phyloP scores from a whole-genome alignment of 2,888 invertebrate species.

The Heliothis peltigera region DNA sequence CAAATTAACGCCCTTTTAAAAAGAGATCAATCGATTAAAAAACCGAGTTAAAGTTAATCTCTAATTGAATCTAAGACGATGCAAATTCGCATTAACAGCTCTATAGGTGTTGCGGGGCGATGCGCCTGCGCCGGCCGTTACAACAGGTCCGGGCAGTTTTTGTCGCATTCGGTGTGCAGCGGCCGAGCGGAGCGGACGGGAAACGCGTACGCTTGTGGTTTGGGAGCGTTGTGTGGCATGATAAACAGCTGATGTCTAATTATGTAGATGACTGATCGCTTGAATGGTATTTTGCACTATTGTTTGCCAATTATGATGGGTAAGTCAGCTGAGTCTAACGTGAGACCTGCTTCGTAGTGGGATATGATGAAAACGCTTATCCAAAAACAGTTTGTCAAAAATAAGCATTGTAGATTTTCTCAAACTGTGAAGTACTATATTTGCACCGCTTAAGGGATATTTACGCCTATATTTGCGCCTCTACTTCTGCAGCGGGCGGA shows the following conservation, averaged over 20 bases:
- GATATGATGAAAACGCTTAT: background rate
- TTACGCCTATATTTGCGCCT: too few species aligned
- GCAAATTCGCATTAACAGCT: slow-evolving; percentile 63
- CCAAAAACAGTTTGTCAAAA: background rate
- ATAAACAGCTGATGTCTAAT: slow-evolving; percentile 40
- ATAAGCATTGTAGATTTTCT: background rate
- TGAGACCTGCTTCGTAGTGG: background rate
- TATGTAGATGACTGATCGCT: slow-evolving; percentile 37
- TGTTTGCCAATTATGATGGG: background rate
- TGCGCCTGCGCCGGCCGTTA: slow-evolving; percentile 79
- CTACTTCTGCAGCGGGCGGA: too few species aligned
- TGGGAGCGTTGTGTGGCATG: slow-evolving; percentile 28
- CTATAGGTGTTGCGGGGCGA: slow-evolving; percentile 68
- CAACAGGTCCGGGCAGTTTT: slow-evolving; percentile 82
- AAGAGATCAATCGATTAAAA: slow-evolving; percentile 41
- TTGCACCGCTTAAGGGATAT: too few species aligned
- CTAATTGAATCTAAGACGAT: slow-evolving; percentile 59
- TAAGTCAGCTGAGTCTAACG: slow-evolving; percentile 2
- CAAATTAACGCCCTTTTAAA: slow-evolving; percentile 48
- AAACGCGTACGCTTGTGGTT: slow-evolving; percentile 56
- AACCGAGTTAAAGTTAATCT: slow-evolving; percentile 52
- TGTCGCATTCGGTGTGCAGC: slow-evolving; percentile 62
- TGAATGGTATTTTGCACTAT: slow-evolving; percentile 18
- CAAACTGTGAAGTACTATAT: too few species aligned
- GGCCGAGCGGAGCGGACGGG: slow-evolving; percentile 51